Evolutionary conservation across 2,888 invertebrate species (phyloP).

Genomic region (Elegia similella): DNA sequence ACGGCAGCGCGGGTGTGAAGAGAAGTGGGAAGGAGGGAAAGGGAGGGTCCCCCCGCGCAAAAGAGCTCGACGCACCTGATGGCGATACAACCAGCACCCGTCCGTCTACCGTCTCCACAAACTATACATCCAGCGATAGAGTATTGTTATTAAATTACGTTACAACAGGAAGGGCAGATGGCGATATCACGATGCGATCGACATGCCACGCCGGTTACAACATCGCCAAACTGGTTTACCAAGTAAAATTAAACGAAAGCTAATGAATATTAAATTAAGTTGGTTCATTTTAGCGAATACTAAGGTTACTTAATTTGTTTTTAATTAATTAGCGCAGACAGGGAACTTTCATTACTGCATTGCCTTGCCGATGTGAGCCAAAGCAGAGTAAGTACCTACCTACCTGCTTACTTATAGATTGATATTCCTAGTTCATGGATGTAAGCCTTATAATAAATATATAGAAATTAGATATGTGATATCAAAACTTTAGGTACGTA

Average conservation of each 20-base stretch:
- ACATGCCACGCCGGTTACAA: conserved; percentile 29
- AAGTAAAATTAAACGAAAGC: background rate
- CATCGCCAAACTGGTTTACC: conserved; percentile 19
- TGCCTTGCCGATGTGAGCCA: too few relatives aligned
- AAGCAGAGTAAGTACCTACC: too few relatives aligned
- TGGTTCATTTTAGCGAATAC: background rate
- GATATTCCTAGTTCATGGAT: too few relatives aligned
- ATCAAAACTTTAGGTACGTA: background rate
- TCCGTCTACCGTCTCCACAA: conserved; percentile 43
- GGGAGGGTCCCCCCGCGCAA: conserved; percentile 50
- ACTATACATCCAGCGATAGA: conserved; percentile 33
- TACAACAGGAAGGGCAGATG: conserved; percentile 65
- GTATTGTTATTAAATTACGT: conserved; percentile 34
- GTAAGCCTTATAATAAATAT: too few relatives aligned
- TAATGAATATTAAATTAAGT: background rate
- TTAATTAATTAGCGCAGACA: background rate
- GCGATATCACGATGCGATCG: conserved; percentile 46
- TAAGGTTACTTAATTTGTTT: background rate
- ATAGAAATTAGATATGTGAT: too few relatives aligned
- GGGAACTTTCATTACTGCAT: too few relatives aligned
- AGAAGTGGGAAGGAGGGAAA: conserved; percentile 38
- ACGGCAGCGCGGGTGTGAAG: conserved; percentile 63
- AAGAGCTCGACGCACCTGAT: conserved; percentile 64
- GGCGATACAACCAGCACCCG: conserved; percentile 42
- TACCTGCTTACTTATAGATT: too few relatives aligned